Conservation (phyloP, 2,797 vertebrate genomes). For the Epinephelus coioides region DNA sequence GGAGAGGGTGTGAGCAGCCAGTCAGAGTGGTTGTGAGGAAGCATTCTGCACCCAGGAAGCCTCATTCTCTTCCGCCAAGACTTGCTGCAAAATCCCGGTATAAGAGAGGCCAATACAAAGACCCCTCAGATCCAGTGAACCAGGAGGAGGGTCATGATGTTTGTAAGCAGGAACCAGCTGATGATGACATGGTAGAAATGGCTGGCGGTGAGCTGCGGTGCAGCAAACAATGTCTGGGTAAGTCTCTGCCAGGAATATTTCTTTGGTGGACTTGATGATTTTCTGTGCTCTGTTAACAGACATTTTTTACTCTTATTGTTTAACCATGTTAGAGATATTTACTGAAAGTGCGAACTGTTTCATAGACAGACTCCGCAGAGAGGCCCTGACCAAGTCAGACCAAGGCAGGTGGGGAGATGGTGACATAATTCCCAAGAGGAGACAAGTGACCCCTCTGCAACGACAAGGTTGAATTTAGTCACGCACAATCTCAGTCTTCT, state of each 20-base stretch:
- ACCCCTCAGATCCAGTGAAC: background rate
- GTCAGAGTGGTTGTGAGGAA: slow-evolving; percentile 68
- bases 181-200: slow-evolving; percentile 37
- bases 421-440: slow-evolving; percentile 66
- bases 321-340: background rate
- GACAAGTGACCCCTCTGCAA: slow-evolving; percentile 59
- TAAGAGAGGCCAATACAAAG: slow-evolving; percentile 64
- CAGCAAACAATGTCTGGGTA: slow-evolving; percentile 74
- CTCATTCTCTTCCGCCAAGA: slow-evolving; percentile 45
- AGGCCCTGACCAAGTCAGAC: slow-evolving; percentile 50
- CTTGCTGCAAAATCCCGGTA: slow-evolving; percentile 63
- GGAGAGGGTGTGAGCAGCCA: slow-evolving; percentile 54
- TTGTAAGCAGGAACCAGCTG: slow-evolving; percentile 50
- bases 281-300: too few relatives aligned
- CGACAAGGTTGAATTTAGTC: slow-evolving; percentile 70
- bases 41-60: slow-evolving; percentile 67
- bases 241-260: background rate
- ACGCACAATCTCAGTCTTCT: background rate
- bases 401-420: slow-evolving; percentile 67
- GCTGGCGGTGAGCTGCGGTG: slow-evolving; percentile 61
- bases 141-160: slow-evolving; percentile 40
- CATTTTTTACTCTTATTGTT: background rate
- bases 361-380: slow-evolving; percentile 75
- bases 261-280: background rate
- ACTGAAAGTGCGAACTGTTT: slow-evolving; percentile 4